phyloP scores from a whole-genome alignment of 2,888 invertebrate species.

The Drosophila robusta region DNA sequence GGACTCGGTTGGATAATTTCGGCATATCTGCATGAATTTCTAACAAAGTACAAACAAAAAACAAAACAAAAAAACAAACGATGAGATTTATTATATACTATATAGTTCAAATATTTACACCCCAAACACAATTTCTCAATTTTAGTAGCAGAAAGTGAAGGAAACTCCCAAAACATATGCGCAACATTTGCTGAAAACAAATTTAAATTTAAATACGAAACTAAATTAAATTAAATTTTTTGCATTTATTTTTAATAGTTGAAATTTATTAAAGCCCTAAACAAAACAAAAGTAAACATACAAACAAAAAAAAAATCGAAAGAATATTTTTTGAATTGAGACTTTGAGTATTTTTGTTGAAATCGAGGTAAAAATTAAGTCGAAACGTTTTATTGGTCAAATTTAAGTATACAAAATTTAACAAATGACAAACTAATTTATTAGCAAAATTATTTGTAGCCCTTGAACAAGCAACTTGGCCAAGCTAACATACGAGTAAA shows the following conservation, averaged over 20 bases:
- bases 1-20: constrained; percentile 75
- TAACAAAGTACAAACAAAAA: constrained; percentile 75
- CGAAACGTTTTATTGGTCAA: constrained; percentile 21
- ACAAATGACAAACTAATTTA: constrained; percentile 44
- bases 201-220: constrained; percentile 30
- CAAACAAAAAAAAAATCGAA: constrained; percentile 12
- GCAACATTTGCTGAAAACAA: constrained; percentile 70
- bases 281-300: constrained; percentile 11
- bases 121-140: constrained; percentile 37
- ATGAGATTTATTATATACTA: constrained; percentile 58
- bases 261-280: constrained; percentile 56
- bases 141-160: constrained; percentile 17
- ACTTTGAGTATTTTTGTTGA: constrained; percentile 56
- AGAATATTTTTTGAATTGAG: constrained; percentile 59
- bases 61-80: constrained; percentile 26
- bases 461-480: constrained; percentile 46
- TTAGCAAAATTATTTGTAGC: constrained; percentile 65
- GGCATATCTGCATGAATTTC: constrained; percentile 79
- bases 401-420: constrained; percentile 25
- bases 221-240: constrained; percentile 57
- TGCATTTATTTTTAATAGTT: constrained; percentile 65
- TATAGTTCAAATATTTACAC: constrained; percentile 71
- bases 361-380: constrained; percentile 16
- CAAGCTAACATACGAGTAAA: constrained; percentile 24
- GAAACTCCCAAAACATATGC: constrained; percentile 48